These are phyloP conservation scores for Spea bombifrons DNA, from an alignment of 2,113 vertebrate genomes.

Conservation along the genomic window DNA sequence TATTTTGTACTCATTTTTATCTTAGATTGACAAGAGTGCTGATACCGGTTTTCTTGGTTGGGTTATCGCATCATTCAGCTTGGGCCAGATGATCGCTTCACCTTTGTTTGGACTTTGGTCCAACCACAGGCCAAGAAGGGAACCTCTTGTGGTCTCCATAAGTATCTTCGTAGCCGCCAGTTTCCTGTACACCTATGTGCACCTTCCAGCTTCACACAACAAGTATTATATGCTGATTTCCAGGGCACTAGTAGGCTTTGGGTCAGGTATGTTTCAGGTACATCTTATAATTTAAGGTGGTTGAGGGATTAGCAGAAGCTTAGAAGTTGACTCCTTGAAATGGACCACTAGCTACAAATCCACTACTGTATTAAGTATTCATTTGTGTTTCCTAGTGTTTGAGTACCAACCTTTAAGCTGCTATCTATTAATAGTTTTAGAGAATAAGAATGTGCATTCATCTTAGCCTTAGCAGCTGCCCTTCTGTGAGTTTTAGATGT, in stretches of 20 bases:
- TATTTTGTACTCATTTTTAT: slow-evolving; percentile 36
- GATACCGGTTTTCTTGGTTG: slow-evolving; percentile 89
- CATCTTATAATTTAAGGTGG: neutral
- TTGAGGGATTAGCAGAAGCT: neutral
- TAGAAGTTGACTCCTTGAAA: too few relatives aligned
- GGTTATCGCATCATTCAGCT: slow-evolving; percentile 91
- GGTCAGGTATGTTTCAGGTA: slow-evolving; percentile 77
- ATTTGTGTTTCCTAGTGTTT: too few relatives aligned
- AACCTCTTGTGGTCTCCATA: slow-evolving; percentile 84
- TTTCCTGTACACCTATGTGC: slow-evolving; percentile 86
- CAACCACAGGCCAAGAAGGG: slow-evolving; percentile 82
- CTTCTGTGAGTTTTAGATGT: too few relatives aligned
- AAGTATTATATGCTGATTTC: slow-evolving; percentile 87
- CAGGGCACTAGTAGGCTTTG: slow-evolving; percentile 86
- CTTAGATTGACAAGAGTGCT: slow-evolving; percentile 78
- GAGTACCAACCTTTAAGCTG: too few relatives aligned
- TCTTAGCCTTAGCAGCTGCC: too few relatives aligned
- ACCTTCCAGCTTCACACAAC: slow-evolving; percentile 75
- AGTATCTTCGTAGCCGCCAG: slow-evolving; percentile 84
- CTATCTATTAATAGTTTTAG: too few relatives aligned
- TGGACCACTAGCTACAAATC: too few relatives aligned
- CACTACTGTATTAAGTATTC: too few relatives aligned
- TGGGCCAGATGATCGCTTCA: slow-evolving; percentile 93
- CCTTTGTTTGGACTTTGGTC: slow-evolving; percentile 92
- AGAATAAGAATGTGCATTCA: too few relatives aligned